Conservation (phyloP, 2,113 vertebrate genomes). For the Capreolus pygargus region DNA sequence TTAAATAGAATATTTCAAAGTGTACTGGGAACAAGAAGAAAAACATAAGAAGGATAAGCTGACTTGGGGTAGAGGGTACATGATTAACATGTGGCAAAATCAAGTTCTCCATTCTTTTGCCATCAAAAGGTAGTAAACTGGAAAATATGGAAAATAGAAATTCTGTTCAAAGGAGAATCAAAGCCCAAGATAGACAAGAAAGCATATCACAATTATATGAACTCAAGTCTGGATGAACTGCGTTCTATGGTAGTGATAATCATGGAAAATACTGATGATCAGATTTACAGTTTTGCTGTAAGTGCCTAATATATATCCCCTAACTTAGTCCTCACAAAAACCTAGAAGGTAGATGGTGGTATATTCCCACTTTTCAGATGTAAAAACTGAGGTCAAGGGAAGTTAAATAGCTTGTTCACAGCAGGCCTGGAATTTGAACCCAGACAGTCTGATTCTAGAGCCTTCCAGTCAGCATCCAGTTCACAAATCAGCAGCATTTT, state of each 20-base stretch:
- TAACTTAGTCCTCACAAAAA: not conserved
- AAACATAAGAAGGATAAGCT: not conserved
- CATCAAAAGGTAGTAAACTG: not conserved
- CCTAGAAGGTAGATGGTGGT: not conserved
- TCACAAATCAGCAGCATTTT: not conserved
- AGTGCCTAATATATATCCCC: not conserved
- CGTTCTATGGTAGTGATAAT: not conserved
- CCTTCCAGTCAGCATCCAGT: not conserved
- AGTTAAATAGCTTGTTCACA: not conserved
- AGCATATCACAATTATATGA: not conserved
- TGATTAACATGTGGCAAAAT: not conserved
- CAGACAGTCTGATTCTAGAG: not conserved
- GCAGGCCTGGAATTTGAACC: not conserved
- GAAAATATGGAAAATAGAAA: not conserved
- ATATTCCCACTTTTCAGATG: not conserved
- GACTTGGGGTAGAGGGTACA: not conserved
- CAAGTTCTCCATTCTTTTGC: not conserved
- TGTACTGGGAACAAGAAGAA: not conserved
- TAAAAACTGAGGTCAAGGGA: not conserved
- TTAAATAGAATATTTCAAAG: conserved; percentile 3
- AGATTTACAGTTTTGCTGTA: not conserved
- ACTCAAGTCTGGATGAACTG: not conserved
- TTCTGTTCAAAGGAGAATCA: not conserved
- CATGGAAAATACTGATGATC: not conserved
- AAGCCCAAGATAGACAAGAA: not conserved